Base-by-base conservation (phyloP, 2,888 invertebrate genomes). In the Endotricha flammealis region DNA sequence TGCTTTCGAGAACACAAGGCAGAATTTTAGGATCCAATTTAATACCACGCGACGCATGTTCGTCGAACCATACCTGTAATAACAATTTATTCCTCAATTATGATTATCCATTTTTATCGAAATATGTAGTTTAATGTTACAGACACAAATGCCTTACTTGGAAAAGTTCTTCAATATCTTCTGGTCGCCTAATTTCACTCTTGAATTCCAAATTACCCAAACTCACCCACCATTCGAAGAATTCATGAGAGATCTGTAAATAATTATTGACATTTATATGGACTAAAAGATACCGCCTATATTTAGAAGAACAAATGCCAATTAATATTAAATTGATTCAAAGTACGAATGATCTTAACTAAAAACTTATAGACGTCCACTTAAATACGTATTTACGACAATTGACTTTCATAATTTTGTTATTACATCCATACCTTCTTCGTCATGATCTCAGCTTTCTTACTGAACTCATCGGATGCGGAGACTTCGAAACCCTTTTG, bases 161-260 rank as follows among this genome's bases (percentile, higher is more conserved):
- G 53, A 90, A 90, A 52, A 90, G 73, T 34, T 86, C 83, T 62
- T 88, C 83, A 14, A 90, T 83, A 40, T 88, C 86, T 58, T 88
- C 86, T 7, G 88, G 87, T 53, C 87, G 52, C 68, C 79, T 64
- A 38, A 81, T 78, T 68, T 87, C 75, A 50, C 77, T 74, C 60
- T 82, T 80, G 44, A 77, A 83, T 40, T 88, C 80, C 1, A 77
- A 64, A 30, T 75, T 87, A 2, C 88, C 88, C 20, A 90, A 61
- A 14, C 61, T 65, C 9, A 75, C 68, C 70, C 89, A 77, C 89
- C 89, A 90, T 0, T 88, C 79, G 45, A 75, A 89, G 50, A 90
- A 90, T n/a, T 90, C 88, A 37, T 67, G 63, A 3, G 88, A 86
- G 42, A 90, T 89, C 87, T 87, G 57, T 25, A 57, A 42, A 37